A percentile compares a stretch with the other conserved stretches of the same genome.
phyloP scores from a whole-genome alignment of 2,797 vertebrate genomes.

The Hybognathus amarus region DNA sequence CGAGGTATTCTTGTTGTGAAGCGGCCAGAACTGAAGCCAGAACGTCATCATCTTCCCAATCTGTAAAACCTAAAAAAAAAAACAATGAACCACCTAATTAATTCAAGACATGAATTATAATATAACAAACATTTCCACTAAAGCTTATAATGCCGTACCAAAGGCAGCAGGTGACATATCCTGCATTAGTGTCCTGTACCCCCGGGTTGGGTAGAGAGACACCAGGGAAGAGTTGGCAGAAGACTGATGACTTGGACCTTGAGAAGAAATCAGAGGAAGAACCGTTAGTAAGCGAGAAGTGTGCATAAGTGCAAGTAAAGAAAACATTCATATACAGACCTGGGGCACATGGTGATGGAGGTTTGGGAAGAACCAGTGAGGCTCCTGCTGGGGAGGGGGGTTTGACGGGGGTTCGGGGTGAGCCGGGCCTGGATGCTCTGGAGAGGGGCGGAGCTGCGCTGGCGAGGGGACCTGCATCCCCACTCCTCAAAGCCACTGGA shows the following conservation, averaged over 20 bases:
- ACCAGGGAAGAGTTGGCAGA: conserved; percentile 77
- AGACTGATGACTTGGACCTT: conserved; percentile 89
- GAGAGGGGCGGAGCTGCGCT: conserved; percentile 82
- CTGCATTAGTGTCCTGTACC: conserved; percentile 92
- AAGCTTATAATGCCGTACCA: conserved; percentile 70
- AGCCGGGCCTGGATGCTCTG: conserved; percentile 81
- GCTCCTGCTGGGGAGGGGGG: conserved; percentile 84
- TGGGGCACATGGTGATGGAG: conserved; percentile 88
- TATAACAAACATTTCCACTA: neutral
- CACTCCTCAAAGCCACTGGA: conserved; percentile 88
- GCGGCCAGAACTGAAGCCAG: conserved; percentile 90
- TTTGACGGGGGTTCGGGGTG: conserved; percentile 82
- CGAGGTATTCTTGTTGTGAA: conserved; percentile 92
- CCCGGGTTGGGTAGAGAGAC: conserved; percentile 82
- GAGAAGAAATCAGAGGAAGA: neutral
- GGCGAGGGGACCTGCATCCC: conserved; percentile 86
- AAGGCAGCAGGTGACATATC: conserved; percentile 93
- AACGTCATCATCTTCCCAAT: conserved; percentile 93
- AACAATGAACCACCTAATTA: neutral
- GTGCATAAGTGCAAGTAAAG: neutral
- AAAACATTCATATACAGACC: conserved; percentile 61
- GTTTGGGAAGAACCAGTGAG: conserved; percentile 84
- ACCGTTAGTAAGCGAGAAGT: neutral
- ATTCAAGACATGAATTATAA: neutral
- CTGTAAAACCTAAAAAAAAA: conserved; percentile 80